These are phyloP conservation scores for Loris lydekkerianus DNA, from an alignment of 2,797 vertebrate genomes.

Conservation along the genomic window DNA sequence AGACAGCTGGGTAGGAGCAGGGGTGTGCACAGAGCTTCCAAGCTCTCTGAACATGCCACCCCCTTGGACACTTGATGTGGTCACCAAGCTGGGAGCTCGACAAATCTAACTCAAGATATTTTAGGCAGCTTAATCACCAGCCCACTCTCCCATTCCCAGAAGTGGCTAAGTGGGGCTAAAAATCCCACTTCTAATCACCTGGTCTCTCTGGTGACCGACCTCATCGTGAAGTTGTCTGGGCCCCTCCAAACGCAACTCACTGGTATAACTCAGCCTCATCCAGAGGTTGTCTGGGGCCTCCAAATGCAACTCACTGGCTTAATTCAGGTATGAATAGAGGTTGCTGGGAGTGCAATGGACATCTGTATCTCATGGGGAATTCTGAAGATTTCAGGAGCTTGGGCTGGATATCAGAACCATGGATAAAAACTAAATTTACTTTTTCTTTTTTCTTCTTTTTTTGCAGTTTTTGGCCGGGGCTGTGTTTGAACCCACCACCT, in stretches of 20 bases:
- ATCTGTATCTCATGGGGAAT: not conserved
- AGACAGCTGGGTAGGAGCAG: not conserved
- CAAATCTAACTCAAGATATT: not conserved
- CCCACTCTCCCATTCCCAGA: not conserved
- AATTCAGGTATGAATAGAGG: not conserved
- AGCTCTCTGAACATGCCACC: not conserved
- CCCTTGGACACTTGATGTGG: not conserved
- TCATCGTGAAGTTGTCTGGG: not conserved
- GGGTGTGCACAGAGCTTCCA: too few relatives aligned
- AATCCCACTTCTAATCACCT: not conserved
- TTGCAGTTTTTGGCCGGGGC: too few relatives aligned
- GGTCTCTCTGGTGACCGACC: not conserved
- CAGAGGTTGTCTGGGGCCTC: not conserved
- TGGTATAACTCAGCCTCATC: not conserved
- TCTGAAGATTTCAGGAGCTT: not conserved
- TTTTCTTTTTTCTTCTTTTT: too few relatives aligned
- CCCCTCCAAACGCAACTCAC: not conserved
- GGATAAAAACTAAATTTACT: not conserved
- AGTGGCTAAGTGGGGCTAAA: not conserved
- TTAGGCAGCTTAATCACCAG: not conserved
- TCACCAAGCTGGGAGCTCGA: not conserved
- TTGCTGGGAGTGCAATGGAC: not conserved
- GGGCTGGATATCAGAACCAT: not conserved
- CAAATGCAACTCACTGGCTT: not conserved
- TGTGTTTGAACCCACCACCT: too few relatives aligned